Percentiles rank a stretch among this genome's conserved stretches.
Evolutionary conservation across 2,113 vertebrate genomes (phyloP).

Genomic region (Eulacestoma nigropectus): DNA sequence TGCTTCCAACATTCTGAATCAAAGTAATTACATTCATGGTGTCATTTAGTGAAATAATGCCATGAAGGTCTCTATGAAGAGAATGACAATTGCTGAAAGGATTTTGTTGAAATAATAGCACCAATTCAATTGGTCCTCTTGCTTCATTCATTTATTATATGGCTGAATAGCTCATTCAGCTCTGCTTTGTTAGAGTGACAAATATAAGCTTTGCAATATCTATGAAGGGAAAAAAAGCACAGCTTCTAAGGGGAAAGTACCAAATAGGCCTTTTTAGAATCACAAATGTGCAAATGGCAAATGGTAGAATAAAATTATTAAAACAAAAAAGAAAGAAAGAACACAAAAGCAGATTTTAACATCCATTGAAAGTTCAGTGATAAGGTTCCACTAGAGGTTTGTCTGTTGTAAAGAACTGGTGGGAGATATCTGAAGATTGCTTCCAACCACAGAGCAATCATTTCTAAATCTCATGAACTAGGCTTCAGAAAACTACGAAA

Average conservation of each 20-base stretch:
- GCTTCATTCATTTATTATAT: conserved; percentile 37
- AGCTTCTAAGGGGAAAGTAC: neutral
- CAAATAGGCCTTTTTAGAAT: neutral
- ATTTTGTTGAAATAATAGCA: conserved; percentile 48
- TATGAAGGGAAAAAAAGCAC: neutral
- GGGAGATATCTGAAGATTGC: neutral
- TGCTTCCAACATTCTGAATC: conserved; percentile 54
- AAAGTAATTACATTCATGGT: conserved; percentile 57
- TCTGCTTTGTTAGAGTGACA: conserved; percentile 37
- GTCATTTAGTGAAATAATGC: conserved; percentile 51
- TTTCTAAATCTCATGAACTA: neutral
- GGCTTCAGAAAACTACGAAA: neutral
- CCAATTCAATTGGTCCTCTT: conserved; percentile 15
- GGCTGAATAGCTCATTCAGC: conserved; percentile 46
- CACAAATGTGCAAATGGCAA: neutral
- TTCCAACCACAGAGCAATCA: neutral
- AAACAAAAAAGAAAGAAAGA: neutral
- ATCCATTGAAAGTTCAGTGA: neutral
- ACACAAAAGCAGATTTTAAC: neutral
- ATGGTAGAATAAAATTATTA: neutral
- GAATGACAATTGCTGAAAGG: conserved; percentile 24
- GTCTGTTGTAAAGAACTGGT: neutral
- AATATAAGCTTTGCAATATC: conserved; percentile 11
- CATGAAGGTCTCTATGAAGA: neutral
- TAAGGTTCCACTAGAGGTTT: neutral